Percentiles rank a stretch among this genome's conserved stretches.
Evolutionary conservation across 2,797 vertebrate species (phyloP).

Genomic region (Kryptolebias ocellatus): DNA sequence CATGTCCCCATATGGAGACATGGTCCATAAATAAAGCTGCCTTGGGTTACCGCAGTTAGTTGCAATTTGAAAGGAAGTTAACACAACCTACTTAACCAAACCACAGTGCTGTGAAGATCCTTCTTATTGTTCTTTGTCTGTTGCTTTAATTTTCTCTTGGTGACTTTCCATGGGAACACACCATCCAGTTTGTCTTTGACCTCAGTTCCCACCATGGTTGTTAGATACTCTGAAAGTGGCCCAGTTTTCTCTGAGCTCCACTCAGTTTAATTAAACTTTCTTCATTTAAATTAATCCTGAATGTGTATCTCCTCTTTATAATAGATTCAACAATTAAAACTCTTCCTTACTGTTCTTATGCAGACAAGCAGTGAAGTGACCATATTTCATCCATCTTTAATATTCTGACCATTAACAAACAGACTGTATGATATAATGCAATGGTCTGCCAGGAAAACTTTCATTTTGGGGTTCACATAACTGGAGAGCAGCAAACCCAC

Average conservation of each 20-base stretch:
- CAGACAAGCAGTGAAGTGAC: too few relatives aligned
- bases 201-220: conserved; percentile 57
- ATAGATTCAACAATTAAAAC: not conserved
- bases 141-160: conserved; percentile 47
- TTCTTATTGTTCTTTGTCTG: conserved; percentile 30
- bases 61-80: conserved; percentile 47
- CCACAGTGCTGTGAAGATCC: conserved; percentile 34
- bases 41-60: conserved; percentile 44
- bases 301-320: conserved; percentile 7
- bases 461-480: too few relatives aligned
- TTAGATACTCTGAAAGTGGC: conserved; percentile 45
- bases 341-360: too few relatives aligned
- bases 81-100: conserved; percentile 35
- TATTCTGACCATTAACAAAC: too few relatives aligned
- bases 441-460: too few relatives aligned
- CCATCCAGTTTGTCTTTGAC: conserved; percentile 33
- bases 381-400: too few relatives aligned
- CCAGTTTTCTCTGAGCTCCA: conserved; percentile 50
- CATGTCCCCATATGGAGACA: conserved; percentile 20
- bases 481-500: too few relatives aligned
- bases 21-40: conserved; percentile 29
- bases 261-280: conserved; percentile 41
- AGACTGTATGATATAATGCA: too few relatives aligned
- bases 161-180: conserved; percentile 59
- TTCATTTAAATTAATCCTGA: conserved; percentile 19